phyloP scores from a whole-genome alignment of 2,888 invertebrate genomes.

The Melinaea menophilus region DNA sequence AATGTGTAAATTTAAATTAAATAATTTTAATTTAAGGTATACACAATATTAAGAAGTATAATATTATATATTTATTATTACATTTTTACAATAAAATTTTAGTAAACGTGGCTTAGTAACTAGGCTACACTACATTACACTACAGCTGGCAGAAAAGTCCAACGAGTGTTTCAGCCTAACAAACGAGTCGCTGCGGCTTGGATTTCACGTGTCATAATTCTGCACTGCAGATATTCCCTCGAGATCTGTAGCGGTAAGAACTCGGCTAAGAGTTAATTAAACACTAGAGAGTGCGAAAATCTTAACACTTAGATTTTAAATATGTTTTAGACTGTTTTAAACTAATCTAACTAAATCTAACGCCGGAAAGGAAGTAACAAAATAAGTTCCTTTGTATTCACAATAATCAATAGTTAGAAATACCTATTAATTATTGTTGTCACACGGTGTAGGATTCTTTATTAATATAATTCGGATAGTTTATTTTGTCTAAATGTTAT shows the following conservation, averaged over 20 bases:
- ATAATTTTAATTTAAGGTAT: too few relatives aligned
- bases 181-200: not conserved
- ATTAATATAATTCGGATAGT: too few relatives aligned
- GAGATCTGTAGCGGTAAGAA: slow-evolving; percentile 25
- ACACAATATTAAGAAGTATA: not conserved
- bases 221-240: slow-evolving; percentile 24
- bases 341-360: not conserved
- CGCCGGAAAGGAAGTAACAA: too few relatives aligned
- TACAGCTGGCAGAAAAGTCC: not conserved
- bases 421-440: too few relatives aligned
- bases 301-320: slow-evolving; percentile 25
- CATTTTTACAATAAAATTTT: too few relatives aligned
- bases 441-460: too few relatives aligned
- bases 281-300: slow-evolving; percentile 21
- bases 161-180: slow-evolving; percentile 1
- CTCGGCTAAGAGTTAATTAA: slow-evolving; percentile 30
- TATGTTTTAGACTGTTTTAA: slow-evolving; percentile 6
- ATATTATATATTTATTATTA: too few relatives aligned
- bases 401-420: too few relatives aligned
- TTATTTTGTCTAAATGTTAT: too few relatives aligned
- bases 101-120: too few relatives aligned
- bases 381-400: too few relatives aligned
- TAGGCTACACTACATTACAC: not conserved
- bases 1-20: too few relatives aligned
- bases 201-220: slow-evolving; percentile 27